Evolutionary conservation across 2,113 vertebrate species (phyloP).

Genomic region (Pogonocichla stellata): DNA sequence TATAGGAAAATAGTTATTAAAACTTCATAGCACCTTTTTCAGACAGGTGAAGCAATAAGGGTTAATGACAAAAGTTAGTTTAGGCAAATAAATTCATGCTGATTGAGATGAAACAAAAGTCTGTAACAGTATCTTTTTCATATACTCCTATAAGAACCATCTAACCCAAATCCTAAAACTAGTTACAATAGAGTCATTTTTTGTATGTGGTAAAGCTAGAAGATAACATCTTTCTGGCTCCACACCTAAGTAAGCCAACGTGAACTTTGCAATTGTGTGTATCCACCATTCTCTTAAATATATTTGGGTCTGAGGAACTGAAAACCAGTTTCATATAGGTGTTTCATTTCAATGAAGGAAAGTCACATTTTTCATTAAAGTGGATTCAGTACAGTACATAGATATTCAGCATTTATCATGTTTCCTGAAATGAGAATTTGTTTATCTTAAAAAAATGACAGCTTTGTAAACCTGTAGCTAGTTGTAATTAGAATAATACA

Average conservation of each 20-base stretch:
- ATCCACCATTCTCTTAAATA: not conserved
- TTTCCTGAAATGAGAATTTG: constrained; percentile 70
- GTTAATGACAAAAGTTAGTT: not conserved
- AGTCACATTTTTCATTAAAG: constrained; percentile 4
- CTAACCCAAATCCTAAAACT: not conserved
- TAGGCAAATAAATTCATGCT: not conserved
- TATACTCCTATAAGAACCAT: not conserved
- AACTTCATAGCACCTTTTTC: not conserved
- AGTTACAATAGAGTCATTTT: not conserved
- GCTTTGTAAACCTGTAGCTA: constrained; percentile 65
- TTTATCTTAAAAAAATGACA: constrained; percentile 67
- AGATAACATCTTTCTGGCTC: not conserved
- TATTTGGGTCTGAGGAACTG: not conserved
- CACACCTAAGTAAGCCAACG: not conserved
- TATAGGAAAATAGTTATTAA: not conserved
- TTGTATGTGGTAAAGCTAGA: not conserved
- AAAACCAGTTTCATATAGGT: not conserved
- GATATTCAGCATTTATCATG: constrained; percentile 47
- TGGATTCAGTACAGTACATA: constrained; percentile 10
- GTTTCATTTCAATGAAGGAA: constrained; percentile 50
- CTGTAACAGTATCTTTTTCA: not conserved
- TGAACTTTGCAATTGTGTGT: not conserved
- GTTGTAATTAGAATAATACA: constrained; percentile 73
- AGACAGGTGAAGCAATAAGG: not conserved
- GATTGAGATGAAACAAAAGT: not conserved